Evolutionary conservation across 2,797 vertebrate genomes (phyloP), one percentile per base, ranked within the genome.

Genomic region (Garrulus glandarius): DNA sequence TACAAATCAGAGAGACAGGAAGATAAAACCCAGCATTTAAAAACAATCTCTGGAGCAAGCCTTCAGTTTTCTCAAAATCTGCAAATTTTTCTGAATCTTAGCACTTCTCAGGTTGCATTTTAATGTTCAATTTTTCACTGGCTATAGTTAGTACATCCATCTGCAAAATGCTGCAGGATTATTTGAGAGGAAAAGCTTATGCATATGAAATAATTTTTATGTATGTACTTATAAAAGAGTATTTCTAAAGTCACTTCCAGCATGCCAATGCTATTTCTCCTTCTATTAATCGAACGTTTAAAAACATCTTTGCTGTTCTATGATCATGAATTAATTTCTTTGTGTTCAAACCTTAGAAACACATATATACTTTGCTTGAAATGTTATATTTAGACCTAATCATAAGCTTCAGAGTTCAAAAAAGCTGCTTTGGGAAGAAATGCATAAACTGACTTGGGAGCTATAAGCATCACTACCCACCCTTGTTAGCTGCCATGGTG

Each of bases 131-230:
- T 92, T 96, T 94, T 92, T 92, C 64, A 41, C 43, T 84, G 37
- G 5, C 52, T 84, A 20, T 71, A 87, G 56, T 87, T 89, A 91
- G 63, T 50, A 84, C 57, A 79, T 50, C 68, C 56, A 77, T 87
- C 79, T 91, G 75, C 57, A 91, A 89, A 93, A 75, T 37, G 53
- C 39, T 68, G 24, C 8, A 2, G 60, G 57, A 91, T 89, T 92
- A 86, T 84, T 91, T 83, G 78, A 92, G 68, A 93, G 57, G 39
- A 94, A 89, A 85, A 93, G 15, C 44, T 78, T 92, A 88, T 65
- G 71, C 56, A 78, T 71, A 89, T 78, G 39, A 93, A 94, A 84
- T 47, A 3, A 60, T 70, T 96, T 91, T 89, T 64, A 90, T 77
- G 37, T 55, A 93, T 27, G 13, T 71, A 70, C 53, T 84, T 82